Evolutionary conservation across 2,888 invertebrate genomes (phyloP).

Genomic region (Drosophila kokeensis): DNA sequence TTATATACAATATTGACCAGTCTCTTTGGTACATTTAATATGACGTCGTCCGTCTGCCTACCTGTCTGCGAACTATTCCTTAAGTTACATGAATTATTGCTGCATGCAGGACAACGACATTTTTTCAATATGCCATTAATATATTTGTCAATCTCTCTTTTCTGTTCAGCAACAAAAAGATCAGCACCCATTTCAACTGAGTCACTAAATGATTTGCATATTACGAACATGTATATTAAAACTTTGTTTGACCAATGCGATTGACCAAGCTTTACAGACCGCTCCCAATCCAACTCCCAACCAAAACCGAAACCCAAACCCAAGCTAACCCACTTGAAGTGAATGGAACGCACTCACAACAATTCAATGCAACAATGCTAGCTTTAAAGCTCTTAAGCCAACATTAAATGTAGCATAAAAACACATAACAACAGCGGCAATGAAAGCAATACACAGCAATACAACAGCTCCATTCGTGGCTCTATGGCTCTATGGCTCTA

Average conservation of each 20-base stretch:
- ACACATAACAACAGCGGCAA: conserved; percentile 78
- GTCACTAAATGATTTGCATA: conserved; percentile 59
- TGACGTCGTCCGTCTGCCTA: neutral
- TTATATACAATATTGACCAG: neutral
- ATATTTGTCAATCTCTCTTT: neutral
- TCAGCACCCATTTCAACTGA: conserved; percentile 15
- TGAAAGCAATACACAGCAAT: conserved; percentile 40
- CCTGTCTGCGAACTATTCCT: neutral
- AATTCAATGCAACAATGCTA: conserved; percentile 76
- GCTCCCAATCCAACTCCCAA: conserved; percentile 2
- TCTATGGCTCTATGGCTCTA: conserved; percentile 22
- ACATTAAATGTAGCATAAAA: conserved; percentile 85
- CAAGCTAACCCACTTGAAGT: conserved; percentile 32
- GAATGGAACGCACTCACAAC: conserved; percentile 40
- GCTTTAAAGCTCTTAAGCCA: conserved; percentile 84
- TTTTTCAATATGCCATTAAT: neutral
- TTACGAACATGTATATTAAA: conserved; percentile 16
- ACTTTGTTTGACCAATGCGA: conserved; percentile 38
- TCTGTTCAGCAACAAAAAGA: neutral
- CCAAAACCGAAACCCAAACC: neutral
- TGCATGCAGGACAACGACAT: neutral
- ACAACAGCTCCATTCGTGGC: conserved; percentile 30
- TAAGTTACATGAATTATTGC: neutral
- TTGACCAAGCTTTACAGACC: conserved; percentile 42
- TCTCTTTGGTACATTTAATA: neutral